Evolutionary conservation across 2,888 invertebrate species (phyloP).

Genomic region (Melolontha melolontha): DNA sequence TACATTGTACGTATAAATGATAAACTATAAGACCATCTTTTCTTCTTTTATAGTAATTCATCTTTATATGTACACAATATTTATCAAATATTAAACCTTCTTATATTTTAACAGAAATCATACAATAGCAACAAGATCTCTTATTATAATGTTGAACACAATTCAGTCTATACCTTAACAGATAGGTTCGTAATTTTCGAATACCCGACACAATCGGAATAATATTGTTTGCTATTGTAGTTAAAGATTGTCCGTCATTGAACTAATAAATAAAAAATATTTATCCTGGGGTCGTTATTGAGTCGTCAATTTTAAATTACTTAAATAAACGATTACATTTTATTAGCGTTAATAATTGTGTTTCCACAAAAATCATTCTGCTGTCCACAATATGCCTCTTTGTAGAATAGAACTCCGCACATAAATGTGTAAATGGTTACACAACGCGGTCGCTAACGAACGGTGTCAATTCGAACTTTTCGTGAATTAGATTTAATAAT

Average conservation of each 20-base stretch:
- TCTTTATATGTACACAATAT: too few species aligned
- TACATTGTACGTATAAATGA: too few species aligned
- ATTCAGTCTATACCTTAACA: background rate
- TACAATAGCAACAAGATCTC: too few species aligned
- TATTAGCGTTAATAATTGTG: slow-evolving; percentile 32
- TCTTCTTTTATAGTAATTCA: too few species aligned
- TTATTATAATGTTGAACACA: too few species aligned
- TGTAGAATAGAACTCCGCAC: slow-evolving; percentile 15
- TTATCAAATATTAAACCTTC: too few species aligned
- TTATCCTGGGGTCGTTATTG: slow-evolving; percentile 21
- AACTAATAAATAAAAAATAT: slow-evolving; percentile 34
- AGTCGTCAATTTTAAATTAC: slow-evolving; percentile 37
- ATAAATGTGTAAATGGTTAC: slow-evolving; percentile 33
- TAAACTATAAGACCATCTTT: too few species aligned
- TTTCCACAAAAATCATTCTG: slow-evolving; percentile 37
- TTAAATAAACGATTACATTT: slow-evolving; percentile 35
- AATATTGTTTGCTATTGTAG: slow-evolving; percentile 16
- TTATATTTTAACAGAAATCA: too few species aligned
- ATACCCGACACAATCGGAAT: slow-evolving; percentile 16
- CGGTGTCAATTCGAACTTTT: slow-evolving; percentile 34
- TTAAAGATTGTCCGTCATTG: slow-evolving; percentile 29
- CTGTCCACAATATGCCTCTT: slow-evolving; percentile 28
- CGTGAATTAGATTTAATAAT: slow-evolving; percentile 28
- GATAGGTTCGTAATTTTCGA: background rate
- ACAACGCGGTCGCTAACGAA: slow-evolving; percentile 32